Conservation (phyloP, 2,888 invertebrate species). For the Thereva unica region DNA sequence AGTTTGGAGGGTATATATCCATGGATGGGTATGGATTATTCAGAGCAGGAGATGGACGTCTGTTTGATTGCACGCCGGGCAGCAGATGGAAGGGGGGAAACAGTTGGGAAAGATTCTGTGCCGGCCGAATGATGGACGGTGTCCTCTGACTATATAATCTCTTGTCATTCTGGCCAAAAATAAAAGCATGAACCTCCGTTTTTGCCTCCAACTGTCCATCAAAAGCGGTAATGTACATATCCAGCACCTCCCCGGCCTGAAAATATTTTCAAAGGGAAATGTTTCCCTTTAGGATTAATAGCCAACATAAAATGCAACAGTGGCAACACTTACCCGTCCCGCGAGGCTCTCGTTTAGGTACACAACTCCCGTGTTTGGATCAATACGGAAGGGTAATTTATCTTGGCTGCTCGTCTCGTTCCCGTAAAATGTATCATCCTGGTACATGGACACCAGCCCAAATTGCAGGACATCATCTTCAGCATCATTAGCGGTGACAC, state of each 20-base stretch:
- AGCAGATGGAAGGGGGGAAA: slow-evolving; percentile 54
- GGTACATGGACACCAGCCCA: slow-evolving; percentile 68
- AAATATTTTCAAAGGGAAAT: slow-evolving; percentile 47
- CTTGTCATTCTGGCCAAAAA: slow-evolving; percentile 52
- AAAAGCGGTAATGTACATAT: slow-evolving; percentile 69
- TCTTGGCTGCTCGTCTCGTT: slow-evolving; percentile 42
- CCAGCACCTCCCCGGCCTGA: slow-evolving; percentile 69
- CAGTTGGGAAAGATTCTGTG: slow-evolving; percentile 53
- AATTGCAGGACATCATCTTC: slow-evolving; percentile 69
- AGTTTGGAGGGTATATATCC: slow-evolving; percentile 12
- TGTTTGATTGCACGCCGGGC: slow-evolving; percentile 55
- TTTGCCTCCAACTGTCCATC: slow-evolving; percentile 70
- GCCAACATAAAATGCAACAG: not conserved
- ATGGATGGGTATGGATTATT: slow-evolving; percentile 44
- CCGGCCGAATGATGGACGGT: slow-evolving; percentile 52
- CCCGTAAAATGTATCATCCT: slow-evolving; percentile 45
- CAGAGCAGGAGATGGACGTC: slow-evolving; percentile 48
- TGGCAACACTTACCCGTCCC: slow-evolving; percentile 68
- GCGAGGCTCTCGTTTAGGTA: slow-evolving; percentile 76
- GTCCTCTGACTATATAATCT: slow-evolving; percentile 49
- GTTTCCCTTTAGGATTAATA: not conserved
- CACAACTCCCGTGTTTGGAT: slow-evolving; percentile 75
- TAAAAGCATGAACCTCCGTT: slow-evolving; percentile 69
- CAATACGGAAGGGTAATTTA: slow-evolving; percentile 73
- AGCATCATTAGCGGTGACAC: slow-evolving; percentile 69